Conservation (phyloP, 2,797 vertebrate species). For the Catamblyrhynchus diadema region DNA sequence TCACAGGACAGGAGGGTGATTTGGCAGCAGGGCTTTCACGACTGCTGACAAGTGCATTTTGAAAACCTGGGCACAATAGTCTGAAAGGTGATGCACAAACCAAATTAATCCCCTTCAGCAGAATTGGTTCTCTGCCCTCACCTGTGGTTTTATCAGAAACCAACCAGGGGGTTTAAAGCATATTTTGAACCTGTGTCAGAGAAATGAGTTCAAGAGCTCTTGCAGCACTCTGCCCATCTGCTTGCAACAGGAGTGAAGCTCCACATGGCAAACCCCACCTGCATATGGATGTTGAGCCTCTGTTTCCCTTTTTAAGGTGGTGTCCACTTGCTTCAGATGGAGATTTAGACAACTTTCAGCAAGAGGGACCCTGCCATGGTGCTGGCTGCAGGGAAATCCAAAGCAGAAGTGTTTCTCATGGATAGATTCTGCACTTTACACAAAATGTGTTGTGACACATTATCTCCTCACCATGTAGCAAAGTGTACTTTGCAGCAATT, state of each 20-base stretch:
- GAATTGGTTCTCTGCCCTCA: background rate
- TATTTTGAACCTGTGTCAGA: background rate
- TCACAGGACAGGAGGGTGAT: background rate
- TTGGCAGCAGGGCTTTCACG: background rate
- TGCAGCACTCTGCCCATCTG: background rate
- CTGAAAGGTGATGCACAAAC: background rate
- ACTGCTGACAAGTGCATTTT: background rate
- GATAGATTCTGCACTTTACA: conserved; percentile 40
- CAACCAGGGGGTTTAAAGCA: background rate
- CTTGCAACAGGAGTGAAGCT: background rate
- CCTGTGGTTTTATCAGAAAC: background rate
- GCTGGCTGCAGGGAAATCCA: conserved; percentile 25
- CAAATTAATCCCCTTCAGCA: background rate
- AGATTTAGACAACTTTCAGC: background rate
- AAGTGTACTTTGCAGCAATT: conserved; percentile 46
- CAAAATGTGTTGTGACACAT: conserved; percentile 64
- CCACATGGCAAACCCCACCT: background rate
- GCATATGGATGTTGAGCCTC: fast-evolving
- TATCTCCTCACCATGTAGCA: conserved; percentile 47
- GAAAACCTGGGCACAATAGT: background rate
- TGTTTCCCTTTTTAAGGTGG: background rate
- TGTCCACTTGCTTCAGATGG: background rate
- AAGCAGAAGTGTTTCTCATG: conserved; percentile 8
- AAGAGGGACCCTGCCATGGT: background rate
- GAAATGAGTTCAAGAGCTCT: background rate